Percentiles rank a stretch among this genome's conserved stretches.
Conservation (phyloP, 2,113 vertebrate species). For the Danio rerio region GRCz12tu NC_133185.1:6120001-6120500, state of each 20-base stretch:
- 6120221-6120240: conserved; percentile 91
- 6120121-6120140: conserved; percentile 89
- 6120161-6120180: conserved; percentile 86
- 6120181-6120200: conserved; percentile 88
- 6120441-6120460: conserved; percentile 91
- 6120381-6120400: conserved; percentile 75
- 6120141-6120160: conserved; percentile 83
- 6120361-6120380: conserved; percentile 85
- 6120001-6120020: no score
- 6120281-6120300: conserved; percentile 15
- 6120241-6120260: conserved; percentile 86
- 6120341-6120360: neutral
- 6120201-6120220: conserved; percentile 90
- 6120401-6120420: conserved; percentile 87
- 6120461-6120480: conserved; percentile 81
- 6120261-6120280: conserved; percentile 89
- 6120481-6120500: conserved; percentile 83
- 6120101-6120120: conserved; percentile 84
- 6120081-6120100: conserved; percentile 72
- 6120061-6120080: neutral
- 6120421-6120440: conserved; percentile 78
- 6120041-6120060: no score
- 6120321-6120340: neutral
- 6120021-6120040: no score
- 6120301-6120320: neutral